Evolutionary conservation across 2,113 vertebrate genomes (phyloP).

Genomic region (Eptesicus fuscus): DNA sequence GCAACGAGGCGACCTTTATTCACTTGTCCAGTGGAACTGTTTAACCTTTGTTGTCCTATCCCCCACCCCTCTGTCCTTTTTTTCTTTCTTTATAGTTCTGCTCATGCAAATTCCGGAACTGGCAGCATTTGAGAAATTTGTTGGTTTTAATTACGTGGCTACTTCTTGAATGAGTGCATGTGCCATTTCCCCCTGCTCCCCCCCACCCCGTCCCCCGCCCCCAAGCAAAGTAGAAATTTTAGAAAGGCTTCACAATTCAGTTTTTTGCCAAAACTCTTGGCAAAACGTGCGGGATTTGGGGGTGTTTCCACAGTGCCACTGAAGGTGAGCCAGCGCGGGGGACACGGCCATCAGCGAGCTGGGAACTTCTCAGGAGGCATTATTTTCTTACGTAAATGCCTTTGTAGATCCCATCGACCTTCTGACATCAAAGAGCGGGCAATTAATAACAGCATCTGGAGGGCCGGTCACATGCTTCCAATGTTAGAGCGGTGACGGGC

Average conservation of each 20-base stretch:
- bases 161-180: background rate
- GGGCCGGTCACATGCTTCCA: slow-evolving; percentile 64
- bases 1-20: background rate
- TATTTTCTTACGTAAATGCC: slow-evolving; percentile 70
- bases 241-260: background rate
- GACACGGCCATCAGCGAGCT: background rate
- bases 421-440: slow-evolving; percentile 66
- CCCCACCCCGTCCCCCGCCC: accelerated
- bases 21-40: background rate
- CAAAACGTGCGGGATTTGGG: background rate
- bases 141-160: slow-evolving; percentile 4
- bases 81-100: background rate
- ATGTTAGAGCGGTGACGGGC: slow-evolving; percentile 41
- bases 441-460: slow-evolving; percentile 73
- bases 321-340: background rate
- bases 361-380: slow-evolving; percentile 65
- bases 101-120: background rate
- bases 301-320: background rate
- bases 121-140: background rate
- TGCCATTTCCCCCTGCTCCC: background rate
- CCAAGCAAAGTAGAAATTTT: background rate
- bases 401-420: slow-evolving; percentile 65
- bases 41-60: slow-evolving; percentile 30
- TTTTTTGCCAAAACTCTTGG: background rate
- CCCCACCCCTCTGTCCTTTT: background rate